phyloP scores from a whole-genome alignment of 64 coral and sea anemone species.

The Pocillopora verrucosa region DNA sequence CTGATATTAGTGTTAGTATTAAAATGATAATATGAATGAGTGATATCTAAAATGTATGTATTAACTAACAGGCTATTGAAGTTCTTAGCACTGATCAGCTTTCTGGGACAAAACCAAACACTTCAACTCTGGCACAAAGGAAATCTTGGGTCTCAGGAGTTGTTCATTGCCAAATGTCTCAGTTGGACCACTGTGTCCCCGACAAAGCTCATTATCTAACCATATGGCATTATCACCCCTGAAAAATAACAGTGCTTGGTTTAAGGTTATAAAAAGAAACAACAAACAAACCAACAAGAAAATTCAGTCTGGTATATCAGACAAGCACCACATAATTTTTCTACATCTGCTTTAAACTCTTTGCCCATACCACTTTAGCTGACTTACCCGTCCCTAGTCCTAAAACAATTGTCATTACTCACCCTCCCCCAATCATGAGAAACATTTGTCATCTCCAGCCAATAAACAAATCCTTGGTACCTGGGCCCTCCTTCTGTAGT shows the following conservation, averaged over 20 bases:
- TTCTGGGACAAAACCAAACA: constrained; percentile 24
- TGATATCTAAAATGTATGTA: too few relatives aligned
- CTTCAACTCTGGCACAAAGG: constrained; percentile 35
- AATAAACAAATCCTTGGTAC: constrained; percentile 49
- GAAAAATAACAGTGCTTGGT: neutral
- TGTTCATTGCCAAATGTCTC: constrained; percentile 63
- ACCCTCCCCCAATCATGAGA: constrained; percentile 71
- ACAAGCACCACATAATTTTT: too few relatives aligned
- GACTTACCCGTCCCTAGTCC: neutral
- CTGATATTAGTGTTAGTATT: too few relatives aligned
- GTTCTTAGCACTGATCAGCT: neutral
- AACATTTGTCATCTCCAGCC: constrained; percentile 55
- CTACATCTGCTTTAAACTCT: neutral
- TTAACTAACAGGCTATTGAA: too few relatives aligned
- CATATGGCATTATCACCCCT: constrained; percentile 53
- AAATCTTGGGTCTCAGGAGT: constrained; percentile 50
- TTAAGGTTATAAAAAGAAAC: neutral
- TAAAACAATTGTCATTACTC: neutral
- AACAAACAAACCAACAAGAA: too few relatives aligned
- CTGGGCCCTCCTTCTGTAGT: neutral
- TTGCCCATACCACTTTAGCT: too few relatives aligned
- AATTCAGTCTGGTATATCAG: too few relatives aligned
- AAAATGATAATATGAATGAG: too few relatives aligned
- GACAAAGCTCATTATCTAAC: constrained; percentile 51
- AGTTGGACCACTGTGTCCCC: constrained; percentile 46